phyloP scores from a whole-genome alignment of 2,113 vertebrate species.

The Cavia porcellus region DNA sequence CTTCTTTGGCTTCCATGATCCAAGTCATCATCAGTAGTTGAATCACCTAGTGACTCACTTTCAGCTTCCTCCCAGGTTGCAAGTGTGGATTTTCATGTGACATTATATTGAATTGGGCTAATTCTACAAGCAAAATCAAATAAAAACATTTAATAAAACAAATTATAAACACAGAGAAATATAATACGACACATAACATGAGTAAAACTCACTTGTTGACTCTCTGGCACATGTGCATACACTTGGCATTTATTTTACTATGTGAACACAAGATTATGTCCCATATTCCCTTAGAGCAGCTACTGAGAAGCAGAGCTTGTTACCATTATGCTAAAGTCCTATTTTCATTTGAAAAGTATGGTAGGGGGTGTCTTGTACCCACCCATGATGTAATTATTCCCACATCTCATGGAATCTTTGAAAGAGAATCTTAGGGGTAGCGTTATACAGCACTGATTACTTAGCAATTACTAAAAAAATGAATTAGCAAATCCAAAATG shows the following conservation, averaged over 20 bases:
- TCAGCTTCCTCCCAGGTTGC: background rate
- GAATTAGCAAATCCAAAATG: background rate
- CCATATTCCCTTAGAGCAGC: background rate
- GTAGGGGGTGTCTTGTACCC: background rate
- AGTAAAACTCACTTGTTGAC: background rate
- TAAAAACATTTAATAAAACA: background rate
- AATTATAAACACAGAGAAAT: background rate
- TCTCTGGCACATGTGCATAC: background rate
- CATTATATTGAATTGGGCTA: background rate
- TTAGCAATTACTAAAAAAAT: background rate
- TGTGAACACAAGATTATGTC: background rate
- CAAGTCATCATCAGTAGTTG: background rate
- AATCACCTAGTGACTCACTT: background rate
- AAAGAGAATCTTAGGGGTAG: background rate
- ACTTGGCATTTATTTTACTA: background rate
- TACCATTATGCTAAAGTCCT: background rate
- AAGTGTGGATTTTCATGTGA: background rate
- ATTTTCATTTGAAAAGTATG: background rate
- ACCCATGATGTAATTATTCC: background rate
- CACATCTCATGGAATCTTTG: background rate
- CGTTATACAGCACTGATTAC: background rate
- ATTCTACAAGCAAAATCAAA: background rate
- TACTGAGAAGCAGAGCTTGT: background rate
- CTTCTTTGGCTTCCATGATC: background rate
- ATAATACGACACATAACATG: accelerated